Evolutionary conservation across 2,113 vertebrate genomes (phyloP).

Genomic region (Canis aureus): DNA sequence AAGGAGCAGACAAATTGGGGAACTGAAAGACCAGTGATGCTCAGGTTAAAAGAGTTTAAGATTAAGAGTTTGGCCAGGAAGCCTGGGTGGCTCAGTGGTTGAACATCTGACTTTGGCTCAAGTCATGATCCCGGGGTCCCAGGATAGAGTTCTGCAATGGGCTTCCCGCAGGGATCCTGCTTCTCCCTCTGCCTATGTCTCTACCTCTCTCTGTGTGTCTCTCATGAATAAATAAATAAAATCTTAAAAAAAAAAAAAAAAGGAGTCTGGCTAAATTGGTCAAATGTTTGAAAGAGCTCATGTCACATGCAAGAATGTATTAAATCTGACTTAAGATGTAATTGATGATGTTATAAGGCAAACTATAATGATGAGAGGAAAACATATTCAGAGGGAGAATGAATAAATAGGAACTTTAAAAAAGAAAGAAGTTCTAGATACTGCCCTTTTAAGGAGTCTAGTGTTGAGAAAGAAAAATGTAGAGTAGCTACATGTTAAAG

Average conservation of each 20-base stretch:
- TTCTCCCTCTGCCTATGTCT: too few relatives aligned
- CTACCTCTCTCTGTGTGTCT: too few relatives aligned
- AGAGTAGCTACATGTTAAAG: not conserved
- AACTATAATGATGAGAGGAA: not conserved
- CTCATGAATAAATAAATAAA: too few relatives aligned
- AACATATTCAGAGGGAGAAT: not conserved
- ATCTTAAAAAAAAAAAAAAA: too few relatives aligned
- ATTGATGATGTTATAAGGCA: not conserved
- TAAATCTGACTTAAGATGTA: not conserved
- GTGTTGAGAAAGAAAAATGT: not conserved
- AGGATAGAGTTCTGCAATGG: too few relatives aligned
- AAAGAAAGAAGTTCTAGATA: not conserved
- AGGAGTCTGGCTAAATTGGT: not conserved
- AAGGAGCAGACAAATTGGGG: not conserved
- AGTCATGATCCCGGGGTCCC: too few relatives aligned
- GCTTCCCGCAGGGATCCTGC: too few relatives aligned
- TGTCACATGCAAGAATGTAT: not conserved
- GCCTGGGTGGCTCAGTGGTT: too few relatives aligned
- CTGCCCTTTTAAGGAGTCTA: not conserved
- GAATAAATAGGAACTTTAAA: not conserved
- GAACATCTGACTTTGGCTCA: too few relatives aligned
- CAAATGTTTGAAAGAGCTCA: not conserved
- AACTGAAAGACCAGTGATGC: not conserved
- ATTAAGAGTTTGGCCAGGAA: not conserved
- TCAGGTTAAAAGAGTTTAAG: not conserved